These are phyloP conservation scores for Galago senegalensis DNA, from an alignment of 2,797 vertebrate species.

Conservation along the genomic window DNA sequence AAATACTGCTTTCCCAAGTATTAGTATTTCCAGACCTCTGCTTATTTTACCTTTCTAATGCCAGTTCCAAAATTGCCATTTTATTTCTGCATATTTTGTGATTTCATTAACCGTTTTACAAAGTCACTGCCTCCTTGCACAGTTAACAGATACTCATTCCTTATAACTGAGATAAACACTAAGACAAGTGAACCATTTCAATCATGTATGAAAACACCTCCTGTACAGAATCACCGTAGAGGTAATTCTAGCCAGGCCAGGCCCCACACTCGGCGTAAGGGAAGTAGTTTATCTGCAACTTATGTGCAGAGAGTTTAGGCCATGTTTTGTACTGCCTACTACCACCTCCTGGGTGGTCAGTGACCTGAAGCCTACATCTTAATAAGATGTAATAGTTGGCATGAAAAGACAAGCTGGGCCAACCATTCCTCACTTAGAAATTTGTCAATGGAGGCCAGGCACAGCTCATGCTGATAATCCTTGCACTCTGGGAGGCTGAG, in stretches of 20 bases:
- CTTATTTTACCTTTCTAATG: constrained; percentile 20
- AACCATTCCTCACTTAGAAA: not conserved
- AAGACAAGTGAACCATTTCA: not conserved
- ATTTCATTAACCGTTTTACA: not conserved
- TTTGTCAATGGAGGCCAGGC: not conserved
- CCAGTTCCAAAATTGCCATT: constrained; percentile 25
- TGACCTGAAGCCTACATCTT: not conserved
- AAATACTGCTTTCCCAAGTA: not conserved
- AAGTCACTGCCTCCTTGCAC: not conserved
- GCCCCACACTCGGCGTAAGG: not conserved
- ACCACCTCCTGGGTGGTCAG: not conserved
- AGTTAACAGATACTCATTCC: not conserved
- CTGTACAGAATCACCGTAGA: not conserved
- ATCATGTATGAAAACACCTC: not conserved
- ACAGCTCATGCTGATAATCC: too few species aligned
- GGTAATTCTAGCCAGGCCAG: not conserved
- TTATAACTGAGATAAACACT: not conserved
- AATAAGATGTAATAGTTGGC: not conserved
- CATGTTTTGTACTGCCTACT: not conserved
- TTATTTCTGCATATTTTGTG: constrained; percentile 11
- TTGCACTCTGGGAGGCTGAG: too few species aligned
- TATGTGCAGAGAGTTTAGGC: not conserved
- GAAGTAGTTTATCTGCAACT: not conserved
- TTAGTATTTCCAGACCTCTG: not conserved
- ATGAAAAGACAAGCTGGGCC: not conserved